A percentile compares a stretch with the other conserved stretches of the same genome.
phyloP scores from a whole-genome alignment of 2,797 vertebrate species.

The Petrocephalus schoutedeni region DNA sequence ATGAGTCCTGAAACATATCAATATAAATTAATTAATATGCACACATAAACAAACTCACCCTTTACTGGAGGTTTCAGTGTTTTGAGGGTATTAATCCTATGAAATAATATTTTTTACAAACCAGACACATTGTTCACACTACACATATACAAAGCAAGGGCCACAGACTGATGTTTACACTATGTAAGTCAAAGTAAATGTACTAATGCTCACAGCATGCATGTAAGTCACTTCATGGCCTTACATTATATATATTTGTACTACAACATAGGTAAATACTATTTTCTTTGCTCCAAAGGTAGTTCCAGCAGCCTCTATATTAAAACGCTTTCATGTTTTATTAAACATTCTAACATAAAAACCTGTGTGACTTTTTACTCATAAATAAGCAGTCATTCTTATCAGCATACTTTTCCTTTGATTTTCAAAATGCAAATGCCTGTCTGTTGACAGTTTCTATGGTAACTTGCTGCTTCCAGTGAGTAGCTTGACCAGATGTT shows the following conservation, averaged over 20 bases:
- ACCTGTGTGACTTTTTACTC: background rate
- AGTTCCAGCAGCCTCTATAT: background rate
- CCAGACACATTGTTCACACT: background rate
- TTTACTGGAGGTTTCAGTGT: background rate
- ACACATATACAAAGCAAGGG: background rate
- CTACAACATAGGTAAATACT: background rate
- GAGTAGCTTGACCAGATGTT: background rate
- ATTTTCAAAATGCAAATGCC: background rate
- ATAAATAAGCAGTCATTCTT: background rate
- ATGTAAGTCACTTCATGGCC: background rate
- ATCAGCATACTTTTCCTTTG: background rate
- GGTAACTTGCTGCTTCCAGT: background rate
- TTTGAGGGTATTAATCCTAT: background rate
- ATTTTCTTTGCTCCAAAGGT: background rate
- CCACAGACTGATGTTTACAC: background rate
- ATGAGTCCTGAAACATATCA: conserved; percentile 4
- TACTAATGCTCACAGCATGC: background rate
- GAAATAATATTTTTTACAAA: background rate
- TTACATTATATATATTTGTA: background rate
- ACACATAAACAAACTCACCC: background rate
- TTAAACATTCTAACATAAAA: background rate
- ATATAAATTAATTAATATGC: background rate
- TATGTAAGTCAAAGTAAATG: background rate
- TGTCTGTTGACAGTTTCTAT: background rate
- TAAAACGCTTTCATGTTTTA: background rate